Base-by-base conservation (phyloP, 2,797 vertebrate genomes). In the Poecilia picta region DNA sequence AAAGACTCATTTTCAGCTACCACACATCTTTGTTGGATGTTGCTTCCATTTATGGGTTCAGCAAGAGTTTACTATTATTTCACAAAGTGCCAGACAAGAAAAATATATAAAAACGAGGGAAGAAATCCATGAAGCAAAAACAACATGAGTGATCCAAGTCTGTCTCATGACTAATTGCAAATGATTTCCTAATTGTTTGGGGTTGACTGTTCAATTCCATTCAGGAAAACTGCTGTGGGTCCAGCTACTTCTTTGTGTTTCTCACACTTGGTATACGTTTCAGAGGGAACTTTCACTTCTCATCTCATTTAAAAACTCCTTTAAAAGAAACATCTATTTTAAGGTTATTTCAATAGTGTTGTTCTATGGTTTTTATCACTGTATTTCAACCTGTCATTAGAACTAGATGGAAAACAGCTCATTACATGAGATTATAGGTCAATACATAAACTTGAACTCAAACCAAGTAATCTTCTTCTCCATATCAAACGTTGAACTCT, bases 401-500 rank as follows among this genome's bases (percentile, higher is more conserved):
- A 18, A 20, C 5, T 20, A 49, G 49, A 51, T 53, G 49, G 8
- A 25, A 53, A 53, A 53, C 10, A 25, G 8, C 20, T 53, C 20
- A 3, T 53, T 8, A 25, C 49, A 53, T 3, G 2, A 53, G 49
- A 53, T 8, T 10, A 10, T 53, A 25, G 20, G 1, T 53, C 49
- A 53, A 10, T 53, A 53, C 8, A 53, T 25, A 53, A 53, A 53
- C 49, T 10, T 53, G 20, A 51, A 51, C 49, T 70, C 2, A 70
- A 70, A 70, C 39, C 10, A 25, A 70, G 31, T 53, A 53, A 53
- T 25, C 8, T 57, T 53, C 20, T 51, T 3, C 45, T 33, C 80
- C 13, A 8, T 45, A 28, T 78, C 11, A 62, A 28, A 74, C 75
- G 18, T 74, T 77, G 7, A 41, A 74, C 73, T 18, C n/a, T 66